Evolutionary conservation across 2,113 vertebrate species (phyloP), one percentile per base, ranked within the genome.

Genomic region (Rhineura floridana): DNA sequence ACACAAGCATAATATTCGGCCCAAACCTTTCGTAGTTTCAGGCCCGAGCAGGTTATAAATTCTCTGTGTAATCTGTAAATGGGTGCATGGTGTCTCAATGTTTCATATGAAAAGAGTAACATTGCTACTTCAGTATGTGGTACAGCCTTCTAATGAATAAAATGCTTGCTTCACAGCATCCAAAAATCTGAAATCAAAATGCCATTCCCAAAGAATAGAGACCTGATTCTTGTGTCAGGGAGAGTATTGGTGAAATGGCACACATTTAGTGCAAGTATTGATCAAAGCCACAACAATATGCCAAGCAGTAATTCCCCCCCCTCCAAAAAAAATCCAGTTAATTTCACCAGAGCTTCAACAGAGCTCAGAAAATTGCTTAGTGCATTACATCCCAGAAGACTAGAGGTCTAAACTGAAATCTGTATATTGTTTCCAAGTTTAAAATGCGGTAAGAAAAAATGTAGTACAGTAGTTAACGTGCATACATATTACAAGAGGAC

Each of bases 1-100:
- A 96, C 98, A 98, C 97, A 97, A 96, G 96, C 98, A 98, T 92
- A 98, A 98, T 94, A 95, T 98, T 97, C 97, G 98, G 93, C 98
- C 98, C 94, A 98, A 98, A 95, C 98, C 98, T 95, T 98, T 98
- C 96, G 95, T 96, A 96, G 95, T 97, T 92, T 96, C 97, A 93
- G 96, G 97, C 96, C 96, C 96, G 95, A 98, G 94, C 97, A 98
- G 98, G 98, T 98, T 97, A 97, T 95, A 96, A 95, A 81, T 81
- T 92, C 93, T 94, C 93, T 95, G 91, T 92, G 79, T 90, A 91
- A 94, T 94, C n/a, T 92, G 89, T 96, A 88, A 81, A 89, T 95
- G 89, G 80, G 76, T 96, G 97, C 97, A 97, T 97, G 97, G 52
- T 85, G 89, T 90, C 93, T 91, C 88, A 90, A 92, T 46, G 19